These are phyloP conservation scores for Phoenicopterus ruber DNA, from an alignment of 2,113 vertebrate genomes.

Conservation along the genomic window DNA sequence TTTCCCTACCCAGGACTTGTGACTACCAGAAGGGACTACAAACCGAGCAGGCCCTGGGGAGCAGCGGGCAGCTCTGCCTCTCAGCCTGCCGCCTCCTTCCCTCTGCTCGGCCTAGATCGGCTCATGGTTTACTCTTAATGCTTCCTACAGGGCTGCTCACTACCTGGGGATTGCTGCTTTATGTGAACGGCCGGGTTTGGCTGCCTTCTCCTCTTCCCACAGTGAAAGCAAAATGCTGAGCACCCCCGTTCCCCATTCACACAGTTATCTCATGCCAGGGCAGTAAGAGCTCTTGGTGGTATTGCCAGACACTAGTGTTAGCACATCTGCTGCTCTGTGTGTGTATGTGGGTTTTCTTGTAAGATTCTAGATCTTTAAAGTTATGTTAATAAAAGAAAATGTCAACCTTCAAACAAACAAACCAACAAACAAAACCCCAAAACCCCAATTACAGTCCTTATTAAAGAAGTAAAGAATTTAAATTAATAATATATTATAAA, in stretches of 20 bases:
- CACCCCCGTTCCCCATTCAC: not conserved
- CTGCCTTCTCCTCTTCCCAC: not conserved
- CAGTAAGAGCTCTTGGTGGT: not conserved
- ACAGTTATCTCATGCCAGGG: fast-evolving
- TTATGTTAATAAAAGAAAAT: not conserved
- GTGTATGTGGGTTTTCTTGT: not conserved
- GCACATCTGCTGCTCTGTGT: not conserved
- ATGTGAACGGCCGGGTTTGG: fast-evolving
- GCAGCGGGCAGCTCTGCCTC: not conserved
- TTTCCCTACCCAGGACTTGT: not conserved
- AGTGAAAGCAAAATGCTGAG: not conserved
- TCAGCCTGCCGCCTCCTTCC: not conserved
- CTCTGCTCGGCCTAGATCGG: not conserved
- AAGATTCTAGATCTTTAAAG: not conserved
- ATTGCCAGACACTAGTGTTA: not conserved
- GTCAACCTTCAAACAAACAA: not conserved
- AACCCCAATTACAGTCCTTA: not conserved
- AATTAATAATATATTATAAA: not conserved
- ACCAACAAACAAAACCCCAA: not conserved
- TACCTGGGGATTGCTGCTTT: not conserved
- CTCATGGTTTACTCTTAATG: fast-evolving
- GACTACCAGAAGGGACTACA: not conserved
- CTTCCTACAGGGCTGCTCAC: not conserved
- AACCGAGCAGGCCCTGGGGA: fast-evolving
- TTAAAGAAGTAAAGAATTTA: not conserved